Percentiles rank a stretch among this genome's conserved stretches.
Evolutionary conservation across 2,888 invertebrate species (phyloP).

Genomic region (Epiperipatus broadwayi): DNA sequence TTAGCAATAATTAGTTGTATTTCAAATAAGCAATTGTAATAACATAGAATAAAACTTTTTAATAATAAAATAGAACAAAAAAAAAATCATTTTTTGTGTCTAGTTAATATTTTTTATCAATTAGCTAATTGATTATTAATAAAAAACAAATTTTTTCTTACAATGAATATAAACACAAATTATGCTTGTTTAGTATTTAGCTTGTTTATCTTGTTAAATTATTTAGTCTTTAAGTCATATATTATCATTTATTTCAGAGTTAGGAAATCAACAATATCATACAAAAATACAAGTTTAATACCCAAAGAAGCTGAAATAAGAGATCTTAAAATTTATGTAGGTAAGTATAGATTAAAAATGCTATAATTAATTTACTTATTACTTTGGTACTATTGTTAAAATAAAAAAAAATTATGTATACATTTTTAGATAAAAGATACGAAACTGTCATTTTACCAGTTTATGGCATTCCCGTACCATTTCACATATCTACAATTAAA

Average conservation of each 20-base stretch:
- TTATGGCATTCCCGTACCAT: conserved; percentile 87
- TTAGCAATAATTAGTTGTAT: too few relatives aligned
- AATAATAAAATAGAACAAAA: too few relatives aligned
- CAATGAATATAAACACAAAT: too few relatives aligned
- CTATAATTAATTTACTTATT: conserved; percentile 12
- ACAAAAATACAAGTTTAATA: conserved; percentile 75
- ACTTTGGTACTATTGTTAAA: not conserved
- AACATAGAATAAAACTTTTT: too few relatives aligned
- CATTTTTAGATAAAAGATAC: conserved; percentile 63
- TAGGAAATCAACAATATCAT: conserved; percentile 82
- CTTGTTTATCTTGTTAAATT: too few relatives aligned
- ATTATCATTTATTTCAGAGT: conserved; percentile 31
- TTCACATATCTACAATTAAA: conserved; percentile 96
- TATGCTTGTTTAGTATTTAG: too few relatives aligned
- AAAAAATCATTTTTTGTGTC: too few relatives aligned
- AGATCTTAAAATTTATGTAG: conserved; percentile 81
- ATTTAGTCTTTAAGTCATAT: too few relatives aligned
- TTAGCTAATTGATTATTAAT: too few relatives aligned
- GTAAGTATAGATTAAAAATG: conserved; percentile 35
- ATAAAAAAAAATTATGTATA: not conserved
- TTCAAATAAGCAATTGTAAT: too few relatives aligned
- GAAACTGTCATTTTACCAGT: conserved; percentile 96
- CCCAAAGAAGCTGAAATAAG: conserved; percentile 81
- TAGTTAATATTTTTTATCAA: too few relatives aligned
- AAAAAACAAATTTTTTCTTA: too few relatives aligned